Evolutionary conservation across 2,113 vertebrate genomes (phyloP).

Genomic region (Desmodus rotundus): DNA sequence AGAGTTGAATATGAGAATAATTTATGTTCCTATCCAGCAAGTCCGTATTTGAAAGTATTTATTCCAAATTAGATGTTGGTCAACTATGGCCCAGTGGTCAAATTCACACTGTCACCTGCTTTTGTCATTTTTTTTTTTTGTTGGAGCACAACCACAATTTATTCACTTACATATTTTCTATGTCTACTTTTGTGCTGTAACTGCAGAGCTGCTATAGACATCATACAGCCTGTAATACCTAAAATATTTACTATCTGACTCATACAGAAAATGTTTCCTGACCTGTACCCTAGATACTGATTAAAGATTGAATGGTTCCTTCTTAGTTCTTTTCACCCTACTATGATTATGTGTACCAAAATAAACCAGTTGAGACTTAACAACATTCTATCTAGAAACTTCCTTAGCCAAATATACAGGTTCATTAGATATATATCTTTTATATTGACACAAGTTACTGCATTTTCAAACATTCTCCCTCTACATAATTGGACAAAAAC

Average conservation of each 20-base stretch:
- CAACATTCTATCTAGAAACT: background rate
- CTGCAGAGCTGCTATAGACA: background rate
- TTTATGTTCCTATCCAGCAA: background rate
- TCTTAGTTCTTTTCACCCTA: background rate
- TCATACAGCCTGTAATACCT: background rate
- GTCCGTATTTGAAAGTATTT: background rate
- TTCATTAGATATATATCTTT: background rate
- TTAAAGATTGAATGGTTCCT: conserved; percentile 4
- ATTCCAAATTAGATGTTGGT: background rate
- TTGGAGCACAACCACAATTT: background rate
- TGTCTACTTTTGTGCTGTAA: background rate
- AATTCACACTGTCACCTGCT: background rate
- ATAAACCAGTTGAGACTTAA: background rate
- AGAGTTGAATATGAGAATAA: background rate
- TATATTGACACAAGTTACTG: background rate
- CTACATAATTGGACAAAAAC: background rate
- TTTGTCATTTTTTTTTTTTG: background rate
- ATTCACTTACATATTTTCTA: background rate
- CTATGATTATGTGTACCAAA: background rate
- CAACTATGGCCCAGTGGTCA: background rate
- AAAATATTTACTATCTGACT: background rate
- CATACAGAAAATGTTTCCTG: background rate
- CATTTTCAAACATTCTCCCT: background rate
- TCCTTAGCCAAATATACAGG: background rate
- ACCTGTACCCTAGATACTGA: background rate